Evolutionary conservation across 1,140 invertebrate species (phyloP).

Genomic region (Drosophila mauritiana): DNA sequence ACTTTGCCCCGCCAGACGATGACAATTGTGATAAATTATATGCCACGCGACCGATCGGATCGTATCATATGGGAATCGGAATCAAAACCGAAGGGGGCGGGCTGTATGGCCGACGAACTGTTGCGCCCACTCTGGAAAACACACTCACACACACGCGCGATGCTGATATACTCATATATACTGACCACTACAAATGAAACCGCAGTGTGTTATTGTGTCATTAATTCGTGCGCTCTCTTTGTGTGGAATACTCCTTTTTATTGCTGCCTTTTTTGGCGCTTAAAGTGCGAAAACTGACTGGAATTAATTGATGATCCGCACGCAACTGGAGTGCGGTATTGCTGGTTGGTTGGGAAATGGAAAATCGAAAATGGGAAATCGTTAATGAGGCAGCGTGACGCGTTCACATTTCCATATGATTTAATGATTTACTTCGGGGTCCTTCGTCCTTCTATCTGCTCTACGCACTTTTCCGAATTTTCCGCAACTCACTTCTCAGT

Average conservation of each 20-base stretch:
- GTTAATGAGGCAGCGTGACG: conserved; percentile 71
- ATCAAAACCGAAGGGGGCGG: background rate
- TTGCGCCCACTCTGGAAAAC: conserved; percentile 8
- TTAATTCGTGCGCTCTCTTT: conserved; percentile 52
- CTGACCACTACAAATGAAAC: conserved; percentile 59
- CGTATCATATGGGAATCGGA: background rate
- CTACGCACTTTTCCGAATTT: conserved; percentile 32
- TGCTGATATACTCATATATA: background rate
- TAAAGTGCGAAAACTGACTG: conserved; percentile 65
- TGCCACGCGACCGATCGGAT: conserved; percentile 50
- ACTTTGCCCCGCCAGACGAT: conserved; percentile 15
- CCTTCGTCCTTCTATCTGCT: conserved; percentile 26
- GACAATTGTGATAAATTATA: conserved; percentile 80
- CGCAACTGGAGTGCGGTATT: conserved; percentile 32
- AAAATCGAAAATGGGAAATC: conserved; percentile 1
- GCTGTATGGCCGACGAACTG: conserved; percentile 6
- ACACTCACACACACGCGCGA: conserved; percentile 9
- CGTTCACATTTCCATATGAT: conserved; percentile 68
- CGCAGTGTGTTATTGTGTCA: conserved; percentile 66
- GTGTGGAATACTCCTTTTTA: conserved; percentile 2
- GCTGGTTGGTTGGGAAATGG: background rate
- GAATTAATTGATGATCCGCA: conserved; percentile 73
- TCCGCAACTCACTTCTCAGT: conserved; percentile 66
- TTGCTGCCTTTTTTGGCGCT: conserved; percentile 46
- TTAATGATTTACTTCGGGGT: conserved; percentile 55